Evolutionary conservation across 2,797 vertebrate genomes (phyloP).

Genomic region (Anguilla obscura): DNA sequence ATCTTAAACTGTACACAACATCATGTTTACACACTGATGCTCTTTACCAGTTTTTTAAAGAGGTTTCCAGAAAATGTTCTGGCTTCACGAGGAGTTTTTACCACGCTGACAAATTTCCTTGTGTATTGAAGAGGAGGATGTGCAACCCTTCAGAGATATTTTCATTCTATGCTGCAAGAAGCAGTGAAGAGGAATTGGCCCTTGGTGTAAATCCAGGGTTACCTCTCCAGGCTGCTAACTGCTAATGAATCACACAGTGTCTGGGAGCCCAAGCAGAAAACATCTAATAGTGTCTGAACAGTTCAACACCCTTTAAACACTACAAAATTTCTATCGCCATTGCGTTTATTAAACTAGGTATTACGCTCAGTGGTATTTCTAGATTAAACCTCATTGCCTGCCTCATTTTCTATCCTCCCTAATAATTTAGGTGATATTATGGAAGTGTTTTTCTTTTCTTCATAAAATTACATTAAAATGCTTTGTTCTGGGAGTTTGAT

Average conservation of each 20-base stretch:
- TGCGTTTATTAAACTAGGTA: slow-evolving; percentile 17
- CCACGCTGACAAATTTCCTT: background rate
- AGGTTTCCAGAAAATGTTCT: background rate
- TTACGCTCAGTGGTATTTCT: background rate
- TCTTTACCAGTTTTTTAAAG: background rate
- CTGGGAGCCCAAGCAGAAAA: slow-evolving; percentile 30
- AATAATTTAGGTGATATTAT: slow-evolving; percentile 10
- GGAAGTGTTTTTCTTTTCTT: background rate
- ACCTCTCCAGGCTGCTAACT: slow-evolving; percentile 21
- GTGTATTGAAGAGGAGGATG: background rate
- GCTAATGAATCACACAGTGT: slow-evolving; percentile 27
- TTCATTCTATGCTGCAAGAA: background rate
- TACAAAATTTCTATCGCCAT: slow-evolving; percentile 26
- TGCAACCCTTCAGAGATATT: background rate
- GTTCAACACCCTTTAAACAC: slow-evolving; percentile 30
- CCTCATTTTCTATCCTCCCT: background rate
- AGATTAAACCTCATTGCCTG: background rate
- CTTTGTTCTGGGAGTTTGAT: background rate
- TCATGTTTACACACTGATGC: background rate
- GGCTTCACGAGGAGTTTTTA: background rate
- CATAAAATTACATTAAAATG: background rate
- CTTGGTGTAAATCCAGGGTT: background rate
- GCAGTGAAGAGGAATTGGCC: background rate
- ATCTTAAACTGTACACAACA: background rate
- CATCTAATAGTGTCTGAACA: slow-evolving; percentile 27